Conservation (phyloP, 2,797 vertebrate genomes). For the Tamandua tetradactyla region DNA sequence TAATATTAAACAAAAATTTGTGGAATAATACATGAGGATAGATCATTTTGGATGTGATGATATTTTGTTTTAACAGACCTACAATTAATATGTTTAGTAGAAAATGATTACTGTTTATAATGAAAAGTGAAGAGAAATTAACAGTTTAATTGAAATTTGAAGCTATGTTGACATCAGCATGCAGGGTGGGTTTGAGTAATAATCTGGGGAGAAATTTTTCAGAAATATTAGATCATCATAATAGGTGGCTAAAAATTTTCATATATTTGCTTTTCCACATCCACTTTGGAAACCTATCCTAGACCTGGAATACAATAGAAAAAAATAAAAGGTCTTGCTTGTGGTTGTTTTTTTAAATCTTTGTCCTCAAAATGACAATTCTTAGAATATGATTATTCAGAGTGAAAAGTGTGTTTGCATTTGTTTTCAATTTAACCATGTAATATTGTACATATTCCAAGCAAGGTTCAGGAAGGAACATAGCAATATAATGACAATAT, state of each 20-base stretch:
- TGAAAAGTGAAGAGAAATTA: neutral
- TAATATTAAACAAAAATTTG: neutral
- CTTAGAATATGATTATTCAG: neutral
- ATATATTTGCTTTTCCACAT: neutral
- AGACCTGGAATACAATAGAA: neutral
- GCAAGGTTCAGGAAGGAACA: neutral
- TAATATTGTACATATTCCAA: neutral
- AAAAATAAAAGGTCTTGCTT: neutral
- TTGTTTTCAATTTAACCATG: neutral
- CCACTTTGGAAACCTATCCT: neutral
- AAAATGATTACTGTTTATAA: neutral
- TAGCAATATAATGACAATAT: neutral
- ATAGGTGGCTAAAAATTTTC: neutral
- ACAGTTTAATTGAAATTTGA: neutral
- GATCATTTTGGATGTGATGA: neutral
- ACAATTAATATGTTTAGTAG: neutral
- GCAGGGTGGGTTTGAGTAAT: neutral
- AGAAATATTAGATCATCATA: neutral
- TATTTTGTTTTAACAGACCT: neutral
- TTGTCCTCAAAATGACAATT: neutral
- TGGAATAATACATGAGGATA: neutral
- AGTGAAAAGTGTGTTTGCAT: neutral
- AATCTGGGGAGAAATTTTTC: neutral
- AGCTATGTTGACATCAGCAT: neutral
- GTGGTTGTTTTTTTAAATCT: too few species aligned